These are phyloP conservation scores for Sceliomorpha sp. DNA, from an alignment of 2,888 invertebrate genomes.

Conservation along the genomic window DNA sequence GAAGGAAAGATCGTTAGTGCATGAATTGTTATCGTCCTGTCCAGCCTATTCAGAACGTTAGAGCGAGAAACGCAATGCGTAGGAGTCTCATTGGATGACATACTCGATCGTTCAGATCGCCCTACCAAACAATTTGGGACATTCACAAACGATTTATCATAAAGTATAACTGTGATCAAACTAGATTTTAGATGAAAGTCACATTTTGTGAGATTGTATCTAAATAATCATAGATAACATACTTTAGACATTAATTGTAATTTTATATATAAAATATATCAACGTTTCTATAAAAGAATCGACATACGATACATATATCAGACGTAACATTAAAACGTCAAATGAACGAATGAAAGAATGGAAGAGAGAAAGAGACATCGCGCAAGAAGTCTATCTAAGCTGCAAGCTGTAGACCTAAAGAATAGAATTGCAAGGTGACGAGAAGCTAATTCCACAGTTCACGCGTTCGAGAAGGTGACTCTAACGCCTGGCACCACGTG, in stretches of 20 bases:
- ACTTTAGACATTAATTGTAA: no score
- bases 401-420: neutral
- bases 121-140: no score
- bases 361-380: no score
- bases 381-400: neutral
- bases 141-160: neutral
- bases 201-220: no score
- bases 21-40: constrained; percentile 4
- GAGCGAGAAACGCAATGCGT: constrained; percentile 8
- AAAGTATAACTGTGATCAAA: no score
- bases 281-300: no score
- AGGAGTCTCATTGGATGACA: constrained; percentile 4
- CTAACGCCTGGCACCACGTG: constrained; percentile 27
- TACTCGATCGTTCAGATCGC: constrained; percentile 1
- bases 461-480: constrained; percentile 19
- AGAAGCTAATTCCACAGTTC: constrained; percentile 30
- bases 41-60: constrained; percentile 1
- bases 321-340: no score
- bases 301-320: no score
- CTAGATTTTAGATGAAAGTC: no score
- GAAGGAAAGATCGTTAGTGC: constrained; percentile 5
- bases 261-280: no score
- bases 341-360: no score
- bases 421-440: constrained; percentile 11
- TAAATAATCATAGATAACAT: no score